A percentile compares a stretch with the other conserved stretches of the same genome.
phyloP scores from a whole-genome alignment of 2,113 vertebrate species.

The Ceyx margarethae region DNA sequence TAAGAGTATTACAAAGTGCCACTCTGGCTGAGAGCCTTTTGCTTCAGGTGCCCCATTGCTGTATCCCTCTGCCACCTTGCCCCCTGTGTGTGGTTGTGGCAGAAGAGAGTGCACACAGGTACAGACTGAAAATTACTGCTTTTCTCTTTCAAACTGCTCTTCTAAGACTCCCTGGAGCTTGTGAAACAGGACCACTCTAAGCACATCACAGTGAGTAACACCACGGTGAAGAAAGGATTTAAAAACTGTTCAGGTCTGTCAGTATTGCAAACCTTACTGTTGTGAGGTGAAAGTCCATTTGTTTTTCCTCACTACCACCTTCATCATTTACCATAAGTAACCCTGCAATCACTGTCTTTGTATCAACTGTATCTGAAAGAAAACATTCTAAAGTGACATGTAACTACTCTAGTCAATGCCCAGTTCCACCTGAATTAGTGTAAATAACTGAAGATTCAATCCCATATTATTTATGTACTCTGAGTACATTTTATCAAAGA shows the following conservation, averaged over 20 bases:
- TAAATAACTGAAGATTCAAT: background rate
- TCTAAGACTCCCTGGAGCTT: background rate
- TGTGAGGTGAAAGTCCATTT: background rate
- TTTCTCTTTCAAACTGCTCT: background rate
- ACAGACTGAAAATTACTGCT: background rate
- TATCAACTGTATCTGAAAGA: background rate
- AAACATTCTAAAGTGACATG: background rate
- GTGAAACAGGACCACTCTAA: background rate
- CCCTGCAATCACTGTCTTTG: background rate
- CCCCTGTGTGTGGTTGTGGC: background rate
- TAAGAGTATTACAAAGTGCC: background rate
- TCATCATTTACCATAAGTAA: background rate
- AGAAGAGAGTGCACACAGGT: background rate
- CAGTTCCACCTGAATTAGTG: background rate
- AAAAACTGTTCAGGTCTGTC: background rate
- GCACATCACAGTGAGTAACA: background rate
- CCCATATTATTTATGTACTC: background rate
- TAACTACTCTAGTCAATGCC: background rate
- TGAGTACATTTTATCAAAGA: background rate
- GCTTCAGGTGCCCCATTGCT: background rate
- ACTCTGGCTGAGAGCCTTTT: background rate
- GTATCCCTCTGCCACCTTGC: background rate
- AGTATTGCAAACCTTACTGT: background rate
- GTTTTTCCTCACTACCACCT: background rate
- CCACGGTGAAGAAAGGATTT: background rate